These are phyloP conservation scores for Mormyrus hasselquistii DNA, from an alignment of 2,797 vertebrate species.

Conservation along the genomic window DNA sequence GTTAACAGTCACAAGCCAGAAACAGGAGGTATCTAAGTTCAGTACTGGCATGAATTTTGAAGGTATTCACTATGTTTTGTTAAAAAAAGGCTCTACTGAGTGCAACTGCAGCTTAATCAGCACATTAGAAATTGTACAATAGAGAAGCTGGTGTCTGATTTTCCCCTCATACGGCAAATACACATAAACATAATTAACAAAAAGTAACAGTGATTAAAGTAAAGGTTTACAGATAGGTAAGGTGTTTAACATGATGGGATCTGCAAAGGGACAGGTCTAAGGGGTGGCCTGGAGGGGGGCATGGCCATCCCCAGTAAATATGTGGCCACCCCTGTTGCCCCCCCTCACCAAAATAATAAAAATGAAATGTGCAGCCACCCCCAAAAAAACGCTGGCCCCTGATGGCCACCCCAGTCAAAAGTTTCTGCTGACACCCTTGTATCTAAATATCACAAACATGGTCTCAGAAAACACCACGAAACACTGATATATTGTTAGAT, in stretches of 20 bases:
- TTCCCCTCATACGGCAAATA: not conserved
- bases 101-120: not conserved
- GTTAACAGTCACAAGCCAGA: not conserved
- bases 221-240: not conserved
- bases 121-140: not conserved
- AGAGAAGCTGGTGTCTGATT: not conserved
- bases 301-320: not conserved
- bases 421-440: not conserved
- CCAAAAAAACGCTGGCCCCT: not conserved
- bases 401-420: not conserved
- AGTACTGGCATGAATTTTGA: not conserved
- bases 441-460: not conserved
- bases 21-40: not conserved
- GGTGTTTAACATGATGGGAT: not conserved
- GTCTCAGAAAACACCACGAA: not conserved
- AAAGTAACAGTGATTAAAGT: not conserved
- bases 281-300: not conserved
- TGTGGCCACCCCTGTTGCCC: not conserved
- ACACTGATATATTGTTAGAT: not conserved
- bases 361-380: not conserved
- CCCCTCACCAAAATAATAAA: not conserved
- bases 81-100: not conserved
- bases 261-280: not conserved
- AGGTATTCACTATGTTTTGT: not conserved
- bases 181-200: not conserved